Percentiles rank a stretch among this genome's conserved stretches.
Evolutionary conservation across 2,113 vertebrate genomes (phyloP).

Genomic region (Rhegmatorhina hoffmannsi): DNA sequence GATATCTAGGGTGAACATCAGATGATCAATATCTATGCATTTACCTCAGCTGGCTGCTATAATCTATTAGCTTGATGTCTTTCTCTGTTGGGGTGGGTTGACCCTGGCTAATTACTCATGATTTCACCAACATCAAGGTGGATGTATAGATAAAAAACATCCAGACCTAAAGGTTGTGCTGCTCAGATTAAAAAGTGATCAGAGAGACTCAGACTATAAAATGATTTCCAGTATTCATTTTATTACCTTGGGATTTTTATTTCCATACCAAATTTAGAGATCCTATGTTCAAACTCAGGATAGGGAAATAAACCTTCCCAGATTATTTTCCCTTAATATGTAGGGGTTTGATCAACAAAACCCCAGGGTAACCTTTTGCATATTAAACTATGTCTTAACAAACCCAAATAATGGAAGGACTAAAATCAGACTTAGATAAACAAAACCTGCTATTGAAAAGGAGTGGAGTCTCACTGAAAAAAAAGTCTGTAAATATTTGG

Average conservation of each 20-base stretch:
- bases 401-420: not conserved
- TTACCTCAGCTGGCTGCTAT: not conserved
- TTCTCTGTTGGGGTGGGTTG: not conserved
- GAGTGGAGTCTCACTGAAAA: not conserved
- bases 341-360: not conserved
- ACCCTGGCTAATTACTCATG: not conserved
- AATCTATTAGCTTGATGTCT: not conserved
- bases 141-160: not conserved
- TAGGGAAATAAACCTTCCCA: not conserved
- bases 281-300: not conserved
- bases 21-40: not conserved
- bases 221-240: not conserved
- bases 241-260: not conserved
- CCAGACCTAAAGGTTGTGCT: not conserved
- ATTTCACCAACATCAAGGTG: not conserved
- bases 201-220: not conserved
- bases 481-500: not conserved
- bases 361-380: not conserved
- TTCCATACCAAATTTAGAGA: not conserved
- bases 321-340: not conserved
- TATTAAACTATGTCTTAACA: not conserved
- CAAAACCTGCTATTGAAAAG: not conserved
- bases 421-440: not conserved
- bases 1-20: not conserved
- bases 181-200: not conserved